Conservation (phyloP, 2,888 invertebrate species). For the Glyphotaelius pellucidus region DNA sequence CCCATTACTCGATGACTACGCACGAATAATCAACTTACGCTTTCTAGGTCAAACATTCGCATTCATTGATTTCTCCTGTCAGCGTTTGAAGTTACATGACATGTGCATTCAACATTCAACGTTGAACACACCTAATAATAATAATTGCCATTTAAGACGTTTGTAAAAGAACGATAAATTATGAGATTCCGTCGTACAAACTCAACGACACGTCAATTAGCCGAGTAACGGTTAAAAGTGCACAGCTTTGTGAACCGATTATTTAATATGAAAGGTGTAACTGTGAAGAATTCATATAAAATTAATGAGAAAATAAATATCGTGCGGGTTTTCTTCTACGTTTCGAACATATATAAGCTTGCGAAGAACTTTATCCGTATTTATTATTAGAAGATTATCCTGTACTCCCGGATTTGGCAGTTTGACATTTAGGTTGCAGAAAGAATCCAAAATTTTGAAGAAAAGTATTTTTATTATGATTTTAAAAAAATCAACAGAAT, state of each 20-base stretch:
- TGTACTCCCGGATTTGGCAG: no score
- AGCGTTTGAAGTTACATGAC: constrained; percentile 5
- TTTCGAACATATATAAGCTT: background rate
- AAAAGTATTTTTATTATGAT: no score
- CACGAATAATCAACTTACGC: background rate
- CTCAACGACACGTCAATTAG: background rate
- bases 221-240: background rate
- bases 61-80: constrained; percentile 35
- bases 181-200: background rate
- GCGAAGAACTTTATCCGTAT: background rate
- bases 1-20: background rate
- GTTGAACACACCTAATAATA: background rate
- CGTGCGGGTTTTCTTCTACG: background rate
- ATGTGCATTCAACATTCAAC: background rate
- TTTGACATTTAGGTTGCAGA: no score
- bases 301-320: background rate
- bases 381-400: no score
- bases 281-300: background rate
- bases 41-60: constrained; percentile 38
- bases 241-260: background rate
- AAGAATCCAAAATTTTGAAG: no score
- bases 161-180: background rate
- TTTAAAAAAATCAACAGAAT: no score
- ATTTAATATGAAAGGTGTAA: background rate
- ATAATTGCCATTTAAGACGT: background rate